Conservation (phyloP, 2,888 invertebrate genomes). For the Philhelius pedissequus region DNA sequence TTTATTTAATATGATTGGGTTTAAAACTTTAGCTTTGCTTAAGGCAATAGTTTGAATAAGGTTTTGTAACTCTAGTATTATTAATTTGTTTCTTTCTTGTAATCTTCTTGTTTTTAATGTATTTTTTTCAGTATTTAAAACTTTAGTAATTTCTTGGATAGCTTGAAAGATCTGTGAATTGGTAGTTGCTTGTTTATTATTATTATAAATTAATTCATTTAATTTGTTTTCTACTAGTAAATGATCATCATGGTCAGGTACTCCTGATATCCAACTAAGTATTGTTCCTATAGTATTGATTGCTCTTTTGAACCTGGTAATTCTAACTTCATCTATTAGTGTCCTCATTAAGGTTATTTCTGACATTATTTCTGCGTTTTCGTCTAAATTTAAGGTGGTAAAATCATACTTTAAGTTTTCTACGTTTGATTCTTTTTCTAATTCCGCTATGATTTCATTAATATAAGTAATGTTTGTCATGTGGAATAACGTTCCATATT, state of each 20-base stretch:
- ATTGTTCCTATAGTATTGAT: not conserved
- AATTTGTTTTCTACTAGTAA: not conserved
- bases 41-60: not conserved
- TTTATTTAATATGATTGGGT: too few species aligned
- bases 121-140: not conserved
- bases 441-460: not conserved
- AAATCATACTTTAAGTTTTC: not conserved
- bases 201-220: not conserved
- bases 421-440: not conserved
- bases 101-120: not conserved
- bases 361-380: constrained; percentile 1
- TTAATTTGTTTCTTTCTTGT: not conserved
- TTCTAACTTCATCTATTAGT: not conserved
- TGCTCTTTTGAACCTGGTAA: not conserved
- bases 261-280: not conserved
- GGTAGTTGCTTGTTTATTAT: not conserved
- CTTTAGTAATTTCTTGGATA: not conserved
- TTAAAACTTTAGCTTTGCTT: not conserved
- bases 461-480: not conserved
- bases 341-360: not conserved
- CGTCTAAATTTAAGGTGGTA: not conserved
- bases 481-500: not conserved
- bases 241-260: not conserved
- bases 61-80: not conserved
- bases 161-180: not conserved